Conservation (phyloP, 2,888 invertebrate genomes). For the Drosophila mayaguana region DNA sequence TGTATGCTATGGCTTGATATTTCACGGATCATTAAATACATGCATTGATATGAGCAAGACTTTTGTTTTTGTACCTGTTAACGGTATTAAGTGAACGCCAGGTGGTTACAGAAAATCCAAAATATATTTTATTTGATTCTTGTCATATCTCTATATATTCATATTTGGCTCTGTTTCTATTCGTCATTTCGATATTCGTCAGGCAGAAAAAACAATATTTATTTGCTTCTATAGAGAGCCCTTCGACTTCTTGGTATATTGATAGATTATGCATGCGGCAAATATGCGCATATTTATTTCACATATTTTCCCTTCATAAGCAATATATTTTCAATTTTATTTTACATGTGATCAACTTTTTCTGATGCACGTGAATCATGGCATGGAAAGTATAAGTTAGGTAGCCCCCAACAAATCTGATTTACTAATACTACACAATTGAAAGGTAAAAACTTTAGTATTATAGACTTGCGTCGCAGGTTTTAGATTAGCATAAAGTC, state of each 20-base stretch:
- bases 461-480: too few relatives aligned
- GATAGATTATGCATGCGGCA: not conserved
- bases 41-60: not conserved
- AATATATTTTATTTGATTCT: too few relatives aligned
- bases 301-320: not conserved
- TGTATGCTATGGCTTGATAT: not conserved
- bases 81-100: not conserved
- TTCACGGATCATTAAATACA: not conserved
- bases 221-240: not conserved
- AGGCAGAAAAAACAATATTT: not conserved
- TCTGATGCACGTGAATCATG: too few relatives aligned
- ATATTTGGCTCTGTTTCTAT: not conserved
- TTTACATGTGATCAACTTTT: not conserved
- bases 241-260: not conserved
- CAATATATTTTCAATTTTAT: not conserved
- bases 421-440: too few relatives aligned
- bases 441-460: too few relatives aligned
- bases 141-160: not conserved
- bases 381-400: too few relatives aligned
- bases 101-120: too few relatives aligned
- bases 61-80: not conserved
- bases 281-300: not conserved
- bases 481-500: too few relatives aligned
- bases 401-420: too few relatives aligned
- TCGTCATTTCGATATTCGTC: too few relatives aligned